Conservation (phyloP, 1,140 invertebrate genomes). For the Cydia fagiglandana region DNA sequence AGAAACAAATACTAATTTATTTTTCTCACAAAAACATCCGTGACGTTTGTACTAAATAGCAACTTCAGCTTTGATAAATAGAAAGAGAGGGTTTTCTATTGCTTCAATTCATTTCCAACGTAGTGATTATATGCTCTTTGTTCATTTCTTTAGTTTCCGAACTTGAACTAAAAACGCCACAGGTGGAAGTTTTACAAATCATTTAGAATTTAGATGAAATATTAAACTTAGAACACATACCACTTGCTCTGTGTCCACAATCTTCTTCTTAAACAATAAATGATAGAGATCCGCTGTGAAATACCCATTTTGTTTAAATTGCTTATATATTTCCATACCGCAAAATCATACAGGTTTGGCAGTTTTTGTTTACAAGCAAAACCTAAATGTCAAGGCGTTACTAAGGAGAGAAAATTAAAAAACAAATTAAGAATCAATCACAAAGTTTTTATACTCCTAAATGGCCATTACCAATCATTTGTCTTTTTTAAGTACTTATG, state of each 20-base stretch:
- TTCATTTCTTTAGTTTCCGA: too few relatives aligned
- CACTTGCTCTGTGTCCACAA: slow-evolving; percentile 49
- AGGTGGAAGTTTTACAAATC: background rate
- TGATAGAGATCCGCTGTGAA: slow-evolving; percentile 67
- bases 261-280: slow-evolving; percentile 61
- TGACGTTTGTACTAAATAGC: too few relatives aligned
- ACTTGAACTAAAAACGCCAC: background rate
- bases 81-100: too few relatives aligned
- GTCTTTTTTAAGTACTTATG: too few relatives aligned
- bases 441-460: too few relatives aligned
- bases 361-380: slow-evolving; percentile 40
- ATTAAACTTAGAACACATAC: slow-evolving; percentile 39
- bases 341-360: slow-evolving; percentile 31
- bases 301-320: slow-evolving; percentile 73
- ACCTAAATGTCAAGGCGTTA: slow-evolving; percentile 34
- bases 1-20: slow-evolving; percentile 30
- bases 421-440: slow-evolving; percentile 8
- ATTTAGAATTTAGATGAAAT: background rate
- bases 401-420: slow-evolving; percentile 26
- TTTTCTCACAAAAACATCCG: too few relatives aligned
- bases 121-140: too few relatives aligned
- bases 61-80: too few relatives aligned
- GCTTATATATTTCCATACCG: slow-evolving; percentile 65
- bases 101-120: too few relatives aligned
- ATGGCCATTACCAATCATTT: too few relatives aligned